A percentile compares a stretch with the other conserved stretches of the same genome.
Conservation (phyloP, 2,888 invertebrate genomes). For the Bombylius major region DNA sequence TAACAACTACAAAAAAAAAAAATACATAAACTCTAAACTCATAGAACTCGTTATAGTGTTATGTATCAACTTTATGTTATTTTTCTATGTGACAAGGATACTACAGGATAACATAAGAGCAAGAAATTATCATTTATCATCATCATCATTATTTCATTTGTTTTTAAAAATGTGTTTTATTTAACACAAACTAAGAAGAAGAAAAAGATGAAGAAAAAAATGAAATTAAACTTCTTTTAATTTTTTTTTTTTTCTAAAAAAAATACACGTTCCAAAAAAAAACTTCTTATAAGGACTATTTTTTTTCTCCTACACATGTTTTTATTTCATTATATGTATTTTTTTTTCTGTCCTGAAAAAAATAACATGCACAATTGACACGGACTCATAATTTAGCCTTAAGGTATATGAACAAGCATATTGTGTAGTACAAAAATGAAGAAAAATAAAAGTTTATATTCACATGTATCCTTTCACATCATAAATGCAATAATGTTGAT, state of each 20-base stretch:
- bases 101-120: background rate
- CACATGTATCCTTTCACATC: background rate
- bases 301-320: background rate
- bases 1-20: too few species aligned
- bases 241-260: too few species aligned
- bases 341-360: background rate
- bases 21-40: too few species aligned
- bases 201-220: too few species aligned
- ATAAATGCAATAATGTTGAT: too few species aligned
- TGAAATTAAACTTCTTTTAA: background rate
- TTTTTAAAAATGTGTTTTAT: too few species aligned
- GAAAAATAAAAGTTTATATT: too few species aligned
- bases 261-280: background rate
- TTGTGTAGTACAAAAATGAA: background rate
- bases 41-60: too few species aligned
- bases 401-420: background rate
- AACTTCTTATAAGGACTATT: background rate
- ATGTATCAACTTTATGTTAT: background rate
- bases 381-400: background rate
- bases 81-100: conserved; percentile 3
- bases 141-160: background rate
- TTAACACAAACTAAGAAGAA: too few species aligned
- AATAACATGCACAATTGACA: background rate
- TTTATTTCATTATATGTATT: background rate
- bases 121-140: background rate